phyloP scores from a whole-genome alignment of 2,797 vertebrate species.

The Sternotherus odoratus region DNA sequence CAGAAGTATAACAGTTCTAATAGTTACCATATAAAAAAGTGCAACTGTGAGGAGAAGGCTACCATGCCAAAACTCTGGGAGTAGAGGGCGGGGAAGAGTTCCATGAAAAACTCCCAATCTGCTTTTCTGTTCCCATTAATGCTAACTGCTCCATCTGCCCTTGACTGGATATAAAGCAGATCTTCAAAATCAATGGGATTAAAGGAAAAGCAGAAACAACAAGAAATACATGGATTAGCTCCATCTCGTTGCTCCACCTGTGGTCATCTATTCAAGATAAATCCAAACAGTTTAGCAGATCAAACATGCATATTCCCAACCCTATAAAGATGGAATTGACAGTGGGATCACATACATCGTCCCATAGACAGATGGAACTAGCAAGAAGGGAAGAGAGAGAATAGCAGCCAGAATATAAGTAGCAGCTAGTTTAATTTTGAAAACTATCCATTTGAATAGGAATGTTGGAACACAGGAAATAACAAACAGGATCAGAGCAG shows the following conservation, averaged over 20 bases:
- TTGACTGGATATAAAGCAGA: not conserved
- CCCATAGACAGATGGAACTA: not conserved
- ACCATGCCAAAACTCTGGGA: conserved; percentile 1
- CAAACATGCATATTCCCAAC: not conserved
- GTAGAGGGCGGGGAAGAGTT: not conserved
- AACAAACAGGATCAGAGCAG: not conserved
- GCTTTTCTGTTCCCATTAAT: not conserved
- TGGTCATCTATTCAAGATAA: not conserved
- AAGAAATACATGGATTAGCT: not conserved
- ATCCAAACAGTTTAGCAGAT: not conserved
- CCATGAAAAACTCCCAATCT: conserved; percentile 28
- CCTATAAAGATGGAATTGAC: not conserved
- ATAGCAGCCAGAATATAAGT: not conserved
- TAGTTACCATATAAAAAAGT: not conserved
- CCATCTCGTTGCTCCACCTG: not conserved
- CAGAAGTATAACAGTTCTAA: not conserved
- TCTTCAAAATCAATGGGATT: not conserved
- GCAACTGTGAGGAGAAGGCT: not conserved
- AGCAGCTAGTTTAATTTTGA: not conserved
- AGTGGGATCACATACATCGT: not conserved
- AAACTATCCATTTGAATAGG: not conserved
- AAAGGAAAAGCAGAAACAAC: not conserved
- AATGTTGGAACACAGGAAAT: not conserved
- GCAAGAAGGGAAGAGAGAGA: not conserved
- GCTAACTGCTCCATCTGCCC: not conserved